These are phyloP conservation scores for Melanostigma gelatinosum DNA, from an alignment of 2,113 vertebrate species.

Conservation along the genomic window DNA sequence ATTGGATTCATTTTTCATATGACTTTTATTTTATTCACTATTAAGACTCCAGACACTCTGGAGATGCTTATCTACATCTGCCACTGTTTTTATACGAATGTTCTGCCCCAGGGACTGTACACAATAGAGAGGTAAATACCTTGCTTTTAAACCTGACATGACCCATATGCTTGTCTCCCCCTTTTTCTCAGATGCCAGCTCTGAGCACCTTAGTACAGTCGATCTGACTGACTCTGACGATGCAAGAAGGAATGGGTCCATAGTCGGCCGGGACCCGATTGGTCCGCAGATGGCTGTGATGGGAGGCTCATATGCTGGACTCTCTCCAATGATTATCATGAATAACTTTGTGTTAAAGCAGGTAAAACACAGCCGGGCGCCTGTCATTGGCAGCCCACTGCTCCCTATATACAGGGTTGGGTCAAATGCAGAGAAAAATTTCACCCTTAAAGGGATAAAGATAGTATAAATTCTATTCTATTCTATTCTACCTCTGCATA, in stretches of 20 bases:
- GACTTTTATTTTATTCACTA: conserved; percentile 35
- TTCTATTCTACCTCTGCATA: not conserved
- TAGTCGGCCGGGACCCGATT: conserved; percentile 64
- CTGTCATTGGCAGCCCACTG: too few relatives aligned
- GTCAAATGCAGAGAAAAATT: too few relatives aligned
- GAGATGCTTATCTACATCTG: conserved; percentile 48
- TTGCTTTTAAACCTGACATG: conserved; percentile 26
- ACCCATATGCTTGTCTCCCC: conserved; percentile 35
- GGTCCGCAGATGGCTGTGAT: conserved; percentile 74
- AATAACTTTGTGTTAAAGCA: conserved; percentile 91
- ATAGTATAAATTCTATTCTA: too few relatives aligned
- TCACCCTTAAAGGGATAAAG: too few relatives aligned
- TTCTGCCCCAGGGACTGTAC: not conserved
- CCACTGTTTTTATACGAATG: conserved; percentile 35
- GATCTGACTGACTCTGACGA: conserved; percentile 89
- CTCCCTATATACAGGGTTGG: too few relatives aligned
- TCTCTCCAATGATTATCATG: conserved; percentile 91
- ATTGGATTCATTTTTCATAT: conserved; percentile 5
- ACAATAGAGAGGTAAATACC: conserved; percentile 13
- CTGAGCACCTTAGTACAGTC: conserved; percentile 87
- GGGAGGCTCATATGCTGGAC: conserved; percentile 78
- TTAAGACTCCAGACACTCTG: conserved; percentile 2
- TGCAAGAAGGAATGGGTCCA: conserved; percentile 73
- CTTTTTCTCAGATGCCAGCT: conserved; percentile 86
- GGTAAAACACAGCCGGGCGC: conserved; percentile 75